Conservation (phyloP, 2,797 vertebrate genomes). For the Pangasius sanitwongsei region DNA sequence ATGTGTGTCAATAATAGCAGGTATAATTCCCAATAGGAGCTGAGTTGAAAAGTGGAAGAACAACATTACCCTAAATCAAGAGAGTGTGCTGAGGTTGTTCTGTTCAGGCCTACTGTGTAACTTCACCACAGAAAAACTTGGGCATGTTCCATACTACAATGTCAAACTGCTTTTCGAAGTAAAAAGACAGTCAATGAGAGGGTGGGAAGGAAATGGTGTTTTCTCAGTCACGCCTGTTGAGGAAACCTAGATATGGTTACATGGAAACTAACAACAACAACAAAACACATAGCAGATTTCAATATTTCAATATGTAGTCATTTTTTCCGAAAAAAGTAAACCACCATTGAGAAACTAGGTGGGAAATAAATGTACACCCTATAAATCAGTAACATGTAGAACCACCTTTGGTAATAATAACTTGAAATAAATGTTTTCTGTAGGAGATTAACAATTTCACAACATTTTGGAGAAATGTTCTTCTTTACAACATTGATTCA, state of each 20-base stretch:
- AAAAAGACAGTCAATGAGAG: neutral
- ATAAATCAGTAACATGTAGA: neutral
- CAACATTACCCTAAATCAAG: conserved; percentile 58
- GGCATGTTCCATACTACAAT: conserved; percentile 44
- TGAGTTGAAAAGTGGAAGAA: conserved; percentile 48
- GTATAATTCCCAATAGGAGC: conserved; percentile 47
- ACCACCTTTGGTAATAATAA: neutral
- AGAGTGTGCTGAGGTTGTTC: conserved; percentile 59
- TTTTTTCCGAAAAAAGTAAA: neutral
- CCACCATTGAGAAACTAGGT: neutral
- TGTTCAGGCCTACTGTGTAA: conserved; percentile 61
- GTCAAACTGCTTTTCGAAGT: neutral
- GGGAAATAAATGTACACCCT: neutral
- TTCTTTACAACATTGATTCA: no score
- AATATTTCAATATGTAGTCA: neutral
- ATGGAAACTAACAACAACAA: neutral
- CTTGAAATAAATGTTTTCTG: no score
- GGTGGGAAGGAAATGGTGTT: neutral
- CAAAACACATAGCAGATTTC: neutral
- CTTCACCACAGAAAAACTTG: conserved; percentile 67
- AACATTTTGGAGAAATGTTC: no score
- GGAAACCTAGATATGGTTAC: neutral
- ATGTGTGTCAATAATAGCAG: conserved; percentile 60
- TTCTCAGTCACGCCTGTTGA: neutral
- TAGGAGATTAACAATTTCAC: no score